Percentiles rank a stretch among this genome's conserved stretches.
Conservation (phyloP, 2,113 vertebrate genomes). For the Lasiurus borealis region DNA sequence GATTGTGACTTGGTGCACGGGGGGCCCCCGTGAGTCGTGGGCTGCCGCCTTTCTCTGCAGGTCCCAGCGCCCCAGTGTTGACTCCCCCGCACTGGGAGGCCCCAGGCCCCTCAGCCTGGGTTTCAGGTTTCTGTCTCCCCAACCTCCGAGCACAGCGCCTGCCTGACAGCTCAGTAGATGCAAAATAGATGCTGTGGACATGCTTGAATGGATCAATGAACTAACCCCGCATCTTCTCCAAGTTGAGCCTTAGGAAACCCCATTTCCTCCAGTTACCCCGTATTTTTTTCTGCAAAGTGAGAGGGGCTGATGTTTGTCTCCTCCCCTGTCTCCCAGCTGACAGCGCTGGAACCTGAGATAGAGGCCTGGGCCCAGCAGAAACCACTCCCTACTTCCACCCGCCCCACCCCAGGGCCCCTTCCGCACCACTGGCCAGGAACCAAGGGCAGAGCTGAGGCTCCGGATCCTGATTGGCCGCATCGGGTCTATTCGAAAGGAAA, state of each 20-base stretch:
- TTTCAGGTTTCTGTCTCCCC: not conserved
- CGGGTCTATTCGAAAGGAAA: constrained; percentile 62
- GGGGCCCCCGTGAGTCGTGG: not conserved
- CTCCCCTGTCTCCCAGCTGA: constrained; percentile 25
- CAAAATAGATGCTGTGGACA: not conserved
- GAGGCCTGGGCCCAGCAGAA: not conserved
- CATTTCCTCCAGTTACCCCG: not conserved
- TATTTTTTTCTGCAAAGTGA: not conserved
- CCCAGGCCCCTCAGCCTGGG: not conserved
- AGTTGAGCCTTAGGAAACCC: not conserved
- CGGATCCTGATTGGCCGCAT: constrained; percentile 53
- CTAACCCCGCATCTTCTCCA: not conserved
- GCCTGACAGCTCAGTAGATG: not conserved
- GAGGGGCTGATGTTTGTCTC: not conserved
- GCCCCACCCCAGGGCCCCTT: not conserved
- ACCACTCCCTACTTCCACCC: not conserved
- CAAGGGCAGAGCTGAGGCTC: not conserved
- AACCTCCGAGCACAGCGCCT: not conserved
- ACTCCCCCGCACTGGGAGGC: not conserved
- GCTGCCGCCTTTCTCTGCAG: no score
- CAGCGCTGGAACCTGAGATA: not conserved
- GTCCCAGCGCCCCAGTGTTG: not conserved
- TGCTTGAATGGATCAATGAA: not conserved
- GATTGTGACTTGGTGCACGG: not conserved
- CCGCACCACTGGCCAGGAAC: not conserved